Evolutionary conservation across 2,113 vertebrate species (phyloP).

Genomic region (Lanius collurio): DNA sequence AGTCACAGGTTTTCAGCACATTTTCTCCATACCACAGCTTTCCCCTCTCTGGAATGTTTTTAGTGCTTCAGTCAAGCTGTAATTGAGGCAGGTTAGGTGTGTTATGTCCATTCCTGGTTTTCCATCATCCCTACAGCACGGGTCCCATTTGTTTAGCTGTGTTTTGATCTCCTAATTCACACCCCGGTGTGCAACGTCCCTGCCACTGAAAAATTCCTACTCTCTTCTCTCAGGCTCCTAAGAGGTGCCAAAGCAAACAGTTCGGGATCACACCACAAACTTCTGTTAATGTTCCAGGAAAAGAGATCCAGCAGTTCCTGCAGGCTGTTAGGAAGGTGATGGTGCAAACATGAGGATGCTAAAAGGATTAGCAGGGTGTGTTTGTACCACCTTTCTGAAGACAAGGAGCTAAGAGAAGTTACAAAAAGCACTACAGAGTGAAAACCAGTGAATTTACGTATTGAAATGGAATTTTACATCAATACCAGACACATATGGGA

Average conservation of each 20-base stretch:
- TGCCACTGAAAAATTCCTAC: conserved; percentile 29
- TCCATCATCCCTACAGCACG: background rate
- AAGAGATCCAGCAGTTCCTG: conserved; percentile 36
- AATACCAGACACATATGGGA: background rate
- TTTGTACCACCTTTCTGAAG: conserved; percentile 14
- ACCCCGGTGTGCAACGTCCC: conserved; percentile 15
- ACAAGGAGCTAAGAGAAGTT: background rate
- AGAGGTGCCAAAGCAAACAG: conserved; percentile 62
- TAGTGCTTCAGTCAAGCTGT: background rate
- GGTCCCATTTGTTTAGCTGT: conserved; percentile 36
- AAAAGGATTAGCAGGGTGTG: conserved; percentile 46
- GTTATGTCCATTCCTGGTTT: background rate
- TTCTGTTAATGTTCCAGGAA: conserved; percentile 56
- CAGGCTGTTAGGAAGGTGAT: conserved; percentile 14
- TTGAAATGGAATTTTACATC: background rate
- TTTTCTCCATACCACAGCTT: background rate
- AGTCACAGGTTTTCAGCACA: background rate
- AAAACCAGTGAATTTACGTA: background rate
- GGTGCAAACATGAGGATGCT: conserved; percentile 57
- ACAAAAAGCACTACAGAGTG: background rate
- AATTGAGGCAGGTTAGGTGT: background rate
- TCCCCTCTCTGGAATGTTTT: background rate
- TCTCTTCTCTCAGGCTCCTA: conserved; percentile 40
- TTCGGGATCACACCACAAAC: conserved; percentile 27
- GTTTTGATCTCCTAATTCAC: conserved; percentile 61